Evolutionary conservation across 2,113 vertebrate genomes (phyloP).

Genomic region (cattle (Bos taurus)): ARS-UCD2.0 NC_037336.1:59973001-59973500

Average conservation of each 20-base stretch:
- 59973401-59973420: neutral
- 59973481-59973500: neutral
- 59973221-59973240: neutral
- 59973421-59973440: neutral
- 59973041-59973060: conserved; percentile 10
- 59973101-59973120: neutral
- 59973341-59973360: neutral
- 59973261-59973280: neutral
- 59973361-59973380: neutral
- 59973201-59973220: conserved; percentile 1
- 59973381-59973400: neutral
- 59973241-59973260: neutral
- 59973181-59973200: neutral
- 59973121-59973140: neutral
- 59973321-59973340: neutral
- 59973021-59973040: conserved; percentile 48
- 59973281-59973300: neutral
- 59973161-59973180: neutral
- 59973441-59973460: fast-evolving
- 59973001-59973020: neutral
- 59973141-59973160: neutral
- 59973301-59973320: neutral
- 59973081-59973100: neutral
- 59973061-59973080: neutral
- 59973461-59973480: neutral